Evolutionary conservation across 1,140 invertebrate genomes (phyloP).

Genomic region (Chironomus tepperi): DNA sequence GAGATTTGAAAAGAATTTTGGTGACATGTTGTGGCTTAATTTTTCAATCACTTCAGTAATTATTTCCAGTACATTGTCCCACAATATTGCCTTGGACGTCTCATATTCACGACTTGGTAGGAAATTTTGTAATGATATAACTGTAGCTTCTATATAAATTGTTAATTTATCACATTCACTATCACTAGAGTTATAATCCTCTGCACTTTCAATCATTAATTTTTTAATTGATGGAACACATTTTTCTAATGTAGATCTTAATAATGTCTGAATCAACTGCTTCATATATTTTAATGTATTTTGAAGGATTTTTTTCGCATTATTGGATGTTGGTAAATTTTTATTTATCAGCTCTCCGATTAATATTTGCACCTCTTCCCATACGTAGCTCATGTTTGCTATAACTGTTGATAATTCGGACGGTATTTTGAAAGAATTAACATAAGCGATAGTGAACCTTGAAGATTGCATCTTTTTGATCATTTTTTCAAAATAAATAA

Average conservation of each 20-base stretch:
- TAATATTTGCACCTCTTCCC: conserved; percentile 63
- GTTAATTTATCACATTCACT: conserved; percentile 65
- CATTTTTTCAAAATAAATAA: conserved; percentile 73
- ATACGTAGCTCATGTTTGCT: conserved; percentile 94
- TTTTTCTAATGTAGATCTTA: no score
- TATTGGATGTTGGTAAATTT: conserved; percentile 43
- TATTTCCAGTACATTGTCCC: conserved; percentile 63
- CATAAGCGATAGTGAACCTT: conserved; percentile 42
- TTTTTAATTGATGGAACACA: conserved; percentile 44
- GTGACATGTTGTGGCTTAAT: conserved; percentile 67
- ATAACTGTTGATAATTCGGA: conserved; percentile 89
- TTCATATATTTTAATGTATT: no score
- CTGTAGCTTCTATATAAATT: conserved; percentile 68
- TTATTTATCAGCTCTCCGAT: conserved; percentile 62
- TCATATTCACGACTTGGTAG: conserved; percentile 72
- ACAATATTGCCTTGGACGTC: conserved; percentile 64
- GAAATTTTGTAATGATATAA: conserved; percentile 59
- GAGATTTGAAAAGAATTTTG: conserved; percentile 82
- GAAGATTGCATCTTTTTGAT: no score
- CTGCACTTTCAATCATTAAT: conserved; percentile 69
- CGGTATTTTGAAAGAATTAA: conserved; percentile 70
- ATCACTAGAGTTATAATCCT: conserved; percentile 32
- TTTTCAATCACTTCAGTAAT: conserved; percentile 60
- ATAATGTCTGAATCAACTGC: no score
- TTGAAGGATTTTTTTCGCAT: no score